Evolutionary conservation across 64 coral and sea anemone genomes (phyloP), one percentile per base, ranked within the genome.

Genomic region (Stylophora pistillata): DNA sequence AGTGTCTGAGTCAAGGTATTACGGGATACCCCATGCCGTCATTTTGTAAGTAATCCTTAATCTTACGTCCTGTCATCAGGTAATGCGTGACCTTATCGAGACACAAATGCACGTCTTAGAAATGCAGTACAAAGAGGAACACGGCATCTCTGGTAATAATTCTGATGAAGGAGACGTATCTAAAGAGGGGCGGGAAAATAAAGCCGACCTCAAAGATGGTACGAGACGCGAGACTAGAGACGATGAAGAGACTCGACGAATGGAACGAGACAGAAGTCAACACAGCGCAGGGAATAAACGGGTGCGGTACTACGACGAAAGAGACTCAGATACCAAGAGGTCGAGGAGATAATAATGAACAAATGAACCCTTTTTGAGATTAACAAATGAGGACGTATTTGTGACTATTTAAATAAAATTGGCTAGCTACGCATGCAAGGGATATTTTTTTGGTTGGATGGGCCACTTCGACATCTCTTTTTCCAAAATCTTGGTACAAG

Each of bases 51-150:
- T 7, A 47, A 47, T 77, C 18, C 20, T 26, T 77, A 57, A 15
- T 57, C 11, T 56, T 33, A 47, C 3, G 37, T 33, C 31, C 17
- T 72, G 34, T 86, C 27, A 74, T n/a, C 9, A 97, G 95, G 91
- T 97, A 20, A 97, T 97, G 95, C 76, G 95, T 30, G 95, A 97
- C 41, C 80, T 97, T 0, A 97, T 97, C 69, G 95, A 97, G 18
- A 97, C 95, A 12, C 95, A 97, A 72, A 97, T 97, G 95, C 89
- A 87, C 47, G 74, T 58, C 61, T 74, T 64, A 66, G 73, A 81
- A 28, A 56, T 13, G 86, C 80, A 78, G 30, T 37, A 13, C 56
- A 84, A 58, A 55, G 75, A 56, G n/a, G 74, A 69, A 55, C 87
- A 37, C 21, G 72, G 34, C 15, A 52, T 16, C 18, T 23, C 34